Percentiles rank a stretch among this genome's conserved stretches.
Conservation (phyloP, 2,888 invertebrate species). For the Mesoligia furuncula region DNA sequence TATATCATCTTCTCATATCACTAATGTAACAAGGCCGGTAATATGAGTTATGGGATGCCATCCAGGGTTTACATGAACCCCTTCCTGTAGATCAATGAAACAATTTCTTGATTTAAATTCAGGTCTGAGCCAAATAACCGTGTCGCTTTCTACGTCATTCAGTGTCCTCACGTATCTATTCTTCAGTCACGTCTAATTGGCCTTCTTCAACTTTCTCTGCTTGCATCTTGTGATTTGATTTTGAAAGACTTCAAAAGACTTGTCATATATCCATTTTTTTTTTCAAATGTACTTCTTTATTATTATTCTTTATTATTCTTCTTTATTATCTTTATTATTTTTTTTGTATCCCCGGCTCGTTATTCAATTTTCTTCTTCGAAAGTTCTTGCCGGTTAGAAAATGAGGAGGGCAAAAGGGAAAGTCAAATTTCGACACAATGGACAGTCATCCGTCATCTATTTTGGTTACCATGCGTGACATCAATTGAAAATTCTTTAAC, state of each 20-base stretch:
- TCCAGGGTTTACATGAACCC: slow-evolving; percentile 36
- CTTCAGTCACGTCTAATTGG: slow-evolving; percentile 41
- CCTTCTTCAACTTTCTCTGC: slow-evolving; percentile 57
- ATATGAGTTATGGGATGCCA: slow-evolving; percentile 16
- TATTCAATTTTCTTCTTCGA: slow-evolving; percentile 52
- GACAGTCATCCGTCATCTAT: slow-evolving; percentile 47
- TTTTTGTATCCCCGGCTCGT: background rate
- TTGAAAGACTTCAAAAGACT: slow-evolving; percentile 3
- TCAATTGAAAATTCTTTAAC: slow-evolving; percentile 44
- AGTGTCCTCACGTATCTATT: slow-evolving; percentile 47
- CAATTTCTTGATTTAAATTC: slow-evolving; percentile 60
- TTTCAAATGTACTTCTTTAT: no score
- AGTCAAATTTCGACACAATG: slow-evolving; percentile 67
- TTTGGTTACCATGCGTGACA: slow-evolving; percentile 51
- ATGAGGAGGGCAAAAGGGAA: slow-evolving; percentile 71
- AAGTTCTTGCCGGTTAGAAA: slow-evolving; percentile 60
- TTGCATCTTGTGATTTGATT: slow-evolving; percentile 35
- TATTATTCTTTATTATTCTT: no score
- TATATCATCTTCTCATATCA: background rate
- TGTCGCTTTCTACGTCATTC: slow-evolving; percentile 48
- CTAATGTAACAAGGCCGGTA: slow-evolving; percentile 16
- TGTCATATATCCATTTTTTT: background rate
- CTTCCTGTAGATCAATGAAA: slow-evolving; percentile 56
- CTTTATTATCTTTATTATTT: slow-evolving; percentile 22
- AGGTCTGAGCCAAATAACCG: slow-evolving; percentile 34